Conservation (phyloP, 2,888 invertebrate genomes). For the Hanleya hanleyi region DNA sequence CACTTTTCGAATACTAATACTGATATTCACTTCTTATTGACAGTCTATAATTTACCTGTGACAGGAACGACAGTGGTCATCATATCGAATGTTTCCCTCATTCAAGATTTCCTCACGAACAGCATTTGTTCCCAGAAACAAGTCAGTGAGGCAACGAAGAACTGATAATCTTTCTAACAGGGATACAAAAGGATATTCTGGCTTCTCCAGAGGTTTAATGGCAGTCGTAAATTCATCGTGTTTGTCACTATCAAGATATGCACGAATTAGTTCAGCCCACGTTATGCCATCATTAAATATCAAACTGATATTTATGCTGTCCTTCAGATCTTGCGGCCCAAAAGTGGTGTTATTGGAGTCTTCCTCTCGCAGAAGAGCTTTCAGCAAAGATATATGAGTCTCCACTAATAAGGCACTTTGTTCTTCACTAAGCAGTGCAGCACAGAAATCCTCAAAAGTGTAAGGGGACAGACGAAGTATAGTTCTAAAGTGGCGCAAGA, state of each 20-base stretch:
- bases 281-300: conserved; percentile 96
- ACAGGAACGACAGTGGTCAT: conserved; percentile 74
- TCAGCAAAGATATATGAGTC: conserved; percentile 93
- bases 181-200: conserved; percentile 66
- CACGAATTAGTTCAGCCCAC: conserved; percentile 94
- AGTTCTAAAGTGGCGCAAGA: conserved; percentile 89
- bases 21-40: no score
- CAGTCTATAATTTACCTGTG: conserved; percentile 71
- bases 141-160: conserved; percentile 92
- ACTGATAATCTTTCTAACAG: conserved; percentile 69
- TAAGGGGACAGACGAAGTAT: conserved; percentile 93
- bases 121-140: conserved; percentile 93
- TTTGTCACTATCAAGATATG: conserved; percentile 89
- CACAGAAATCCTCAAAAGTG: conserved; percentile 97
- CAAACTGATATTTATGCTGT: conserved; percentile 94
- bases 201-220: conserved; percentile 58
- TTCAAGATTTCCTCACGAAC: conserved; percentile 94
- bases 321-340: conserved; percentile 97
- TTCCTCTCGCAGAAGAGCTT: conserved; percentile 78
- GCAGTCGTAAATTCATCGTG: conserved; percentile 74
- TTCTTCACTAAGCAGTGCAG: conserved; percentile 91
- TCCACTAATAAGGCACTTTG: conserved; percentile 93
- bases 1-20: no score
- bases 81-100: conserved; percentile 82
- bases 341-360: conserved; percentile 82